Evolutionary conservation across 2,888 invertebrate species (phyloP).

Genomic region (Phortica okadai): DNA sequence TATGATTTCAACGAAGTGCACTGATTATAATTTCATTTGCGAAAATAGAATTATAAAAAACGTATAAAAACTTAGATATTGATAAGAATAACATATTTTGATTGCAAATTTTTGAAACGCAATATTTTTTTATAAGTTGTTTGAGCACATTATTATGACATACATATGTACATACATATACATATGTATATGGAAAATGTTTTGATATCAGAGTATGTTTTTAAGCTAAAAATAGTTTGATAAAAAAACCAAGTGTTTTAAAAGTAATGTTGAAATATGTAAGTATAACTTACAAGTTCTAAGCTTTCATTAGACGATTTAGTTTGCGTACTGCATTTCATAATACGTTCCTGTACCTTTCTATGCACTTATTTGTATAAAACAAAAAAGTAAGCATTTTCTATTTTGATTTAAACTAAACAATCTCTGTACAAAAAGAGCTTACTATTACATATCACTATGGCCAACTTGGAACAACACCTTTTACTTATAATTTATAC

Average conservation of each 20-base stretch:
- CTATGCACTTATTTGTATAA: not conserved
- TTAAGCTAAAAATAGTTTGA: not conserved
- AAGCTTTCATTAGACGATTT: too few species aligned
- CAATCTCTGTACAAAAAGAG: conserved; percentile 29
- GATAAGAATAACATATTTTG: not conserved
- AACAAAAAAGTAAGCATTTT: not conserved
- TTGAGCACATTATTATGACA: conserved; percentile 20
- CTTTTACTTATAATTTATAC: not conserved
- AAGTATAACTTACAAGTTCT: too few species aligned
- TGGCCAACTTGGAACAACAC: conserved; percentile 12
- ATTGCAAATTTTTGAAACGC: not conserved
- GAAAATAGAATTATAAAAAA: not conserved
- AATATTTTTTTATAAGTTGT: conserved; percentile 19
- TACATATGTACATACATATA: conserved; percentile 6
- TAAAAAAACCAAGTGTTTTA: too few species aligned
- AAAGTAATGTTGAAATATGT: too few species aligned
- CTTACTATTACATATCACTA: conserved; percentile 27
- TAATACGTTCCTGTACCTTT: too few species aligned
- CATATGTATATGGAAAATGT: not conserved
- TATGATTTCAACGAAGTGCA: conserved; percentile 15
- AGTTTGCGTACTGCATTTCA: too few species aligned
- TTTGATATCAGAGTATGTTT: not conserved
- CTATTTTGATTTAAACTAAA: not conserved
- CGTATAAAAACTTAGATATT: not conserved
- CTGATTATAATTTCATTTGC: conserved; percentile 23